Conservation (phyloP, 2,888 invertebrate species). For the Catocala fraxini region DNA sequence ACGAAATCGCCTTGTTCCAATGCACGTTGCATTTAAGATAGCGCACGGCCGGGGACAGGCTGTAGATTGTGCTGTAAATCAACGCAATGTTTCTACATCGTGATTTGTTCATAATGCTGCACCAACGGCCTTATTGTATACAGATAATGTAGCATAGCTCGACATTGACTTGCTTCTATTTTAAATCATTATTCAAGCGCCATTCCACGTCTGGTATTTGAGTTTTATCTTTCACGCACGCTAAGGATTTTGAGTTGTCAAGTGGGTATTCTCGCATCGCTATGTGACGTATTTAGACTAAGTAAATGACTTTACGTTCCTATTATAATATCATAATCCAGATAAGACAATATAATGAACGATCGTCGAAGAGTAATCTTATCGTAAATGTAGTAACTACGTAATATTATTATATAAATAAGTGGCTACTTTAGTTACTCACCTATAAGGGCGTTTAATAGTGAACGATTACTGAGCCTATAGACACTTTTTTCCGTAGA, state of each 20-base stretch:
- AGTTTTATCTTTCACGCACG: constrained; percentile 20
- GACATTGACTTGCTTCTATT: constrained; percentile 18
- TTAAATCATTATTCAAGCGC: constrained; percentile 18
- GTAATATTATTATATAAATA: background rate
- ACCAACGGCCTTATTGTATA: constrained; percentile 21
- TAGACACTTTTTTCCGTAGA: too few species aligned
- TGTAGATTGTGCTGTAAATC: constrained; percentile 51
- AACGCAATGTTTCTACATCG: constrained; percentile 44
- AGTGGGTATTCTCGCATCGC: constrained; percentile 16
- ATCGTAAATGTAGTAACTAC: constrained; percentile 43
- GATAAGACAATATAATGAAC: constrained; percentile 34
- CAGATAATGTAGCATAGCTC: constrained; percentile 19
- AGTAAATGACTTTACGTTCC: constrained; percentile 44
- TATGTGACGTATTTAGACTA: constrained; percentile 51
- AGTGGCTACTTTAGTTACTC: too few species aligned
- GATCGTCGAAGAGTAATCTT: constrained; percentile 31
- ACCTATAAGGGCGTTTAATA: too few species aligned
- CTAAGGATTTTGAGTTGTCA: constrained; percentile 17
- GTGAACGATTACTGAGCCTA: too few species aligned
- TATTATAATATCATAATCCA: constrained; percentile 31
- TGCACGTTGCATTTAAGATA: constrained; percentile 53
- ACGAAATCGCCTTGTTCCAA: constrained; percentile 54
- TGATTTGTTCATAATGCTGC: constrained; percentile 48
- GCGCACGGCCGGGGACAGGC: constrained; percentile 33
- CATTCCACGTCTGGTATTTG: constrained; percentile 16